phyloP scores from a whole-genome alignment of 2,888 invertebrate genomes.

The Rhamnusium bicolor region DNA sequence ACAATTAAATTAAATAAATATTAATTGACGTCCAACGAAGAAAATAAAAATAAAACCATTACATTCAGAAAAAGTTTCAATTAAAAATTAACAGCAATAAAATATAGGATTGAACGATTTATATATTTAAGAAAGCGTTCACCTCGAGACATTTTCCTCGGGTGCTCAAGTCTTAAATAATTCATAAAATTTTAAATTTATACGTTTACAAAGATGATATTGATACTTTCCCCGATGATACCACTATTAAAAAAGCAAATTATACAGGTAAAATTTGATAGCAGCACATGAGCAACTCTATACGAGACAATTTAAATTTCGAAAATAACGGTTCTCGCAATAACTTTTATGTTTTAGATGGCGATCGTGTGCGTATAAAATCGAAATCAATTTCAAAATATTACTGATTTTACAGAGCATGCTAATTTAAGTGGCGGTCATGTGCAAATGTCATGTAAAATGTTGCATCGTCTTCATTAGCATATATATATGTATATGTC shows the following conservation, averaged over 20 bases:
- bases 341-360: conserved; percentile 56
- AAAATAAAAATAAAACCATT: background rate
- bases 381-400: conserved; percentile 52
- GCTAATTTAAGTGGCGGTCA: conserved; percentile 51
- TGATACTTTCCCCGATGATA: conserved; percentile 13
- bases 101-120: background rate
- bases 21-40: background rate
- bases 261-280: conserved; percentile 38
- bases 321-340: conserved; percentile 52
- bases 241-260: conserved; percentile 32
- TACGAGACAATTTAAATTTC: conserved; percentile 41
- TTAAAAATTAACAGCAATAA: background rate
- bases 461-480: conserved; percentile 55
- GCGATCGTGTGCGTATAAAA: conserved; percentile 50
- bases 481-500: conserved; percentile 54
- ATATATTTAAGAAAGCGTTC: conserved; percentile 8
- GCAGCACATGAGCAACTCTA: conserved; percentile 35
- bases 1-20: too few relatives aligned
- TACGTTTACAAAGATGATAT: conserved; percentile 26
- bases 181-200: conserved; percentile 42
- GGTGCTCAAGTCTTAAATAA: conserved; percentile 29
- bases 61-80: background rate
- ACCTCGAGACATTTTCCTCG: conserved; percentile 28
- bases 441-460: conserved; percentile 55
- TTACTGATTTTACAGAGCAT: conserved; percentile 48